Percentiles rank a stretch among this genome's conserved stretches.
These are phyloP conservation scores for Dasypogon diadema DNA, from an alignment of 2,888 invertebrate species.

Conservation along the genomic window DNA sequence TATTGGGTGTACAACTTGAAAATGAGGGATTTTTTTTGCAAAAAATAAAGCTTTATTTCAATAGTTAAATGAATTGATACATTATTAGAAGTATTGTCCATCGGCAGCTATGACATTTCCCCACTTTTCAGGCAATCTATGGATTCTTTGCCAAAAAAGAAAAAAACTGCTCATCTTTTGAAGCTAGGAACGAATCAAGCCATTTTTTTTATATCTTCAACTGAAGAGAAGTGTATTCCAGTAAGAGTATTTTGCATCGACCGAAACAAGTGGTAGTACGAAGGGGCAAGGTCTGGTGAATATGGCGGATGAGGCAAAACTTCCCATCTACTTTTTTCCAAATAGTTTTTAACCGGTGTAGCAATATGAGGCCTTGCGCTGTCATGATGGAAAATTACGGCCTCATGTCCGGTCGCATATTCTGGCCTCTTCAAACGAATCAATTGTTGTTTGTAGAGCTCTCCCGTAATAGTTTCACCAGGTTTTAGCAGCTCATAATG, in stretches of 20 bases:
- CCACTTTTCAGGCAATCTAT: slow-evolving; percentile 38
- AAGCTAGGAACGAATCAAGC: slow-evolving; percentile 50
- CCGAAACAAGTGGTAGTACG: slow-evolving; percentile 31
- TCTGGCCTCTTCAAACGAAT: slow-evolving; percentile 25
- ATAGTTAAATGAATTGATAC: too few species aligned
- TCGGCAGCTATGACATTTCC: too few species aligned
- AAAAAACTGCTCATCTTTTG: slow-evolving; percentile 24
- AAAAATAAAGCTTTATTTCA: too few species aligned
- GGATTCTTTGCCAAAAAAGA: slow-evolving; percentile 22
- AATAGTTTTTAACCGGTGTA: too few species aligned
- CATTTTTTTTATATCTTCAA: slow-evolving; percentile 49
- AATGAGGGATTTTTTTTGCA: too few species aligned
- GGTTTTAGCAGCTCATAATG: slow-evolving; percentile 51
- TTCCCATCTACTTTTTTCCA: slow-evolving; percentile 41
- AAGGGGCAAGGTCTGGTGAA: too few species aligned
- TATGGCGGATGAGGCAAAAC: slow-evolving; percentile 52
- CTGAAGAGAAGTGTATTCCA: slow-evolving; percentile 41
- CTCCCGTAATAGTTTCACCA: slow-evolving; percentile 34
- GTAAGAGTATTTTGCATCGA: slow-evolving; percentile 44
- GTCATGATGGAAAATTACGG: not conserved
- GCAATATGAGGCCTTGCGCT: too few species aligned
- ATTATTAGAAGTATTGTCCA: too few species aligned
- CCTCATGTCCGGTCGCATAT: slow-evolving; percentile 22
- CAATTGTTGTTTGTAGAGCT: not conserved
- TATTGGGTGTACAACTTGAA: too few species aligned